These are phyloP conservation scores for Acholoe squamosa DNA, from an alignment of 2,888 invertebrate genomes.

Conservation along the genomic window DNA sequence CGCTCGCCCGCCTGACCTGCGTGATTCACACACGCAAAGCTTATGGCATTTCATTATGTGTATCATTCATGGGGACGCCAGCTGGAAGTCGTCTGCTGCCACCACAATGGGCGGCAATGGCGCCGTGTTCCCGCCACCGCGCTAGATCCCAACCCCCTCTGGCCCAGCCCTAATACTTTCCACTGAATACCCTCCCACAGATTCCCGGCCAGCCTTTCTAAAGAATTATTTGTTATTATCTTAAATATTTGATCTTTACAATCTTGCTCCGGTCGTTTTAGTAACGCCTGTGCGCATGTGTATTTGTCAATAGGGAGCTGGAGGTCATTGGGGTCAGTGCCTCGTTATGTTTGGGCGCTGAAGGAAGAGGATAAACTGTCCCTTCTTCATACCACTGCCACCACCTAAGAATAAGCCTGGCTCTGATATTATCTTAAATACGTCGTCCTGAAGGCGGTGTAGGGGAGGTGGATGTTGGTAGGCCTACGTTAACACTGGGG, in stretches of 20 bases:
- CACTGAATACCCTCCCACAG: background rate
- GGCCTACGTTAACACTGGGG: background rate
- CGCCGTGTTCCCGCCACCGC: background rate
- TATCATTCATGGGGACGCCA: constrained; percentile 43
- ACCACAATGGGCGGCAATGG: background rate
- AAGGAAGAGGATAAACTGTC: constrained; percentile 36
- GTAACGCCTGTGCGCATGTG: background rate
- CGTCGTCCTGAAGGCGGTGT: background rate
- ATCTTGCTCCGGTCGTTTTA: constrained; percentile 5
- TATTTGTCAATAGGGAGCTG: constrained; percentile 13
- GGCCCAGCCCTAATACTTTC: background rate
- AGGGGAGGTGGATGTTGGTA: background rate
- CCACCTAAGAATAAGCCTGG: background rate
- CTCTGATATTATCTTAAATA: constrained; percentile 17
- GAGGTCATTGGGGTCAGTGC: constrained; percentile 14
- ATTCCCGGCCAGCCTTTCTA: background rate
- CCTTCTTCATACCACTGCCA: background rate
- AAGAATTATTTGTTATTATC: constrained; percentile 41
- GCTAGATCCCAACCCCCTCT: background rate
- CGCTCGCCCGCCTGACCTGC: constrained; percentile 25
- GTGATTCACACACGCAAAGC: constrained; percentile 60
- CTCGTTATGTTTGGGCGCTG: background rate
- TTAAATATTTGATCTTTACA: constrained; percentile 38
- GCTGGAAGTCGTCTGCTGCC: constrained; percentile 38
- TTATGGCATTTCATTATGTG: constrained; percentile 61